A percentile compares a stretch with the other conserved stretches of the same genome.
Evolutionary conservation across 2,888 invertebrate species (phyloP).

Genomic region (Orchesella flavescens): DNA sequence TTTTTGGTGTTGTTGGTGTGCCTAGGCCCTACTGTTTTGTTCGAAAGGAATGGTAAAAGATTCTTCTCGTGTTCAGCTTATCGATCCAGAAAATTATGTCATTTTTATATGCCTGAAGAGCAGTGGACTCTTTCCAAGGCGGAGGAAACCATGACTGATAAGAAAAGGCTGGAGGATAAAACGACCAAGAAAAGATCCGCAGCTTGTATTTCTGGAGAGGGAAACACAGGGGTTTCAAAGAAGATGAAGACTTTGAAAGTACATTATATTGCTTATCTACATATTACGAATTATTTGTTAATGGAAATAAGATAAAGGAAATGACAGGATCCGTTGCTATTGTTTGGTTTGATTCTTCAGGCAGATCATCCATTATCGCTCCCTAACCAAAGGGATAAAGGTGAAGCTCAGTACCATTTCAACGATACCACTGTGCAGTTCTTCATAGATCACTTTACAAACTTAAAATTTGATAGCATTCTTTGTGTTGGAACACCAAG

Average conservation of each 20-base stretch:
- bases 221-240: not conserved
- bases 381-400: constrained; percentile 51
- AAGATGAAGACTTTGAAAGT: not conserved
- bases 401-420: constrained; percentile 62
- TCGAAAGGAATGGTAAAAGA: constrained; percentile 39
- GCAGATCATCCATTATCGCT: constrained; percentile 10
- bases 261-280: too few species aligned
- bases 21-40: constrained; percentile 59
- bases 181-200: not conserved
- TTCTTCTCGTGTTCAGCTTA: constrained; percentile 62
- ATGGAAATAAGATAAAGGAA: too few species aligned
- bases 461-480: constrained; percentile 44
- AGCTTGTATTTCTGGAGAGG: not conserved
- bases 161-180: too few species aligned
- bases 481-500: constrained; percentile 61
- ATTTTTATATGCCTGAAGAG: constrained; percentile 51
- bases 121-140: constrained; percentile 24
- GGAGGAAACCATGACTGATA: too few species aligned
- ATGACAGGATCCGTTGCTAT: too few species aligned
- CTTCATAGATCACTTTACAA: constrained; percentile 26
- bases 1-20: too few species aligned
- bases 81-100: constrained; percentile 40
- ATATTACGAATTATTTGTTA: too few species aligned
- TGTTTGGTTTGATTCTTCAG: not conserved
- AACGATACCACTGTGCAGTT: constrained; percentile 42